Base-by-base conservation (phyloP, 2,113 vertebrate genomes). In the Anolis sagrei region DNA sequence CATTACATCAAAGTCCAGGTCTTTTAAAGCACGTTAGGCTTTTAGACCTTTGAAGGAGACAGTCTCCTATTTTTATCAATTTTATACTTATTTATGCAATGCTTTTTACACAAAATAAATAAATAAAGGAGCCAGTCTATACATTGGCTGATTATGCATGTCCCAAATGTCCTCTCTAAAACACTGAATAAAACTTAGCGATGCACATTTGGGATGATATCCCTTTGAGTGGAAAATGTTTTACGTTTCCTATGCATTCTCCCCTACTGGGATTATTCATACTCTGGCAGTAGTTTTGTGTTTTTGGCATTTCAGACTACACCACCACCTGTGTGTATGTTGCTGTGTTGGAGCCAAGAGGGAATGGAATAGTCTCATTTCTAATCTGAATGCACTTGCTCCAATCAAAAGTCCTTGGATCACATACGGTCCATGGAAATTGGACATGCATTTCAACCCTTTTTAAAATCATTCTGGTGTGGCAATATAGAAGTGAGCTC, bases 211-310 rank as follows among this genome's bases (percentile, higher is more conserved):
- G 25, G 36, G 54, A 62, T 25, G 39, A 36, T 19, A 32, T 80
- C n/a, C 62, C 32, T 25, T 29, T 78, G 49, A 10, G 48, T 32
- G 9, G 32, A 78, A 11, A 29, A 9, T 25, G 8, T 74, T 64
- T 7, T 54, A 1, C 11, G 36, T 51, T 69, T 69, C 68, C 21
- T 49, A 48, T 13, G n/a, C 44, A 64, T 79, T 39, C n/a, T 85
- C 51, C 68, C 34, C 51, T 72, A 19, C 27, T 79, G 27, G 51
- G 76, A 79, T 74, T 76, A 49, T 84, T 76, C 66, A 72, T 54
- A 29, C 34, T 70, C 49, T 61, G n/a, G n/a, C 82, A 69, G 34
- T 68, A 13, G 14, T 58, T 48, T 61, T 27, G 44, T 34, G 23
- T 27, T 77, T 62, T 48, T 77, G 32, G 61, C n/a, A 76, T 76